Percentiles rank a stretch among this genome's conserved stretches.
Conservation (phyloP, 2,113 vertebrate species). For the Ginglymostoma cirratum region DNA sequence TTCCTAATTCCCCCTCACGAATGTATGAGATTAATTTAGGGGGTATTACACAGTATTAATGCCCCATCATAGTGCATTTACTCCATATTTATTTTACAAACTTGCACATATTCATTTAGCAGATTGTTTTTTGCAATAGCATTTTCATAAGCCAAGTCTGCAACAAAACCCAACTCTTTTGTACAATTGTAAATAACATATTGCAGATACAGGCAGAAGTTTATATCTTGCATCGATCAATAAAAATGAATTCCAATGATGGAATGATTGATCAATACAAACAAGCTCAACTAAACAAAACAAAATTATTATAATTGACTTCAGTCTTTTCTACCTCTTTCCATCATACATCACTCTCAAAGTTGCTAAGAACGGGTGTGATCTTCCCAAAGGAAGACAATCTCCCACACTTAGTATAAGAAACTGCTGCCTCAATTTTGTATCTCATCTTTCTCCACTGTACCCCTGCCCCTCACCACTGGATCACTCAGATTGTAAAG, state of each 20-base stretch:
- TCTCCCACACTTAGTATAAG: neutral
- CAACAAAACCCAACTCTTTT: neutral
- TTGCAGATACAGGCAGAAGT: neutral
- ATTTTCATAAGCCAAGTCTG: neutral
- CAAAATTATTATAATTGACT: too few relatives aligned
- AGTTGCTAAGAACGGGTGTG: neutral
- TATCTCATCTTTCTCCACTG: neutral
- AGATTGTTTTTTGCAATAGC: neutral
- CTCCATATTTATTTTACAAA: neutral
- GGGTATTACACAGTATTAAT: neutral
- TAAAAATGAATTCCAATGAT: neutral
- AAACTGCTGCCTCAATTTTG: neutral
- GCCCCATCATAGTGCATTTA: neutral
- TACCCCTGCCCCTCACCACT: neutral
- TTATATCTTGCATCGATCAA: neutral
- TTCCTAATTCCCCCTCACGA: neutral
- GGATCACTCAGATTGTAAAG: neutral
- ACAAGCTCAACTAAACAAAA: neutral
- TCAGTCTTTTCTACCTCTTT: too few relatives aligned
- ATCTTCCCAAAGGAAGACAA: neutral
- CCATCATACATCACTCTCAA: neutral
- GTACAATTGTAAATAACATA: neutral
- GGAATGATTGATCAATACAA: neutral
- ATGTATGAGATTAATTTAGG: neutral
- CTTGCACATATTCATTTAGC: neutral